Conservation (phyloP, 2,797 vertebrate genomes). For the Threskiornis aethiopicus region DNA sequence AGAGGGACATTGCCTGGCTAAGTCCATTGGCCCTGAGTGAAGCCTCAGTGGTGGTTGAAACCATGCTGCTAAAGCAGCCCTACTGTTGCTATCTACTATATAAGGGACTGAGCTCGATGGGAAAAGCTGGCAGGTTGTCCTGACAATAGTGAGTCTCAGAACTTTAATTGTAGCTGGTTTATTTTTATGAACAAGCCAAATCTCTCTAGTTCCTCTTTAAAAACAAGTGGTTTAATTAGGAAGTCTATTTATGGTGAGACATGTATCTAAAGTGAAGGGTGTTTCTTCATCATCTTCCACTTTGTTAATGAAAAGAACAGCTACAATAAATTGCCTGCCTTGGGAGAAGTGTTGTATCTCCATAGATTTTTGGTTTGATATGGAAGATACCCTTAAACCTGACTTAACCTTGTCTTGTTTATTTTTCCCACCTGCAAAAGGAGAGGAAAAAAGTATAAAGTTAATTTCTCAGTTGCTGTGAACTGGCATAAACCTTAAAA, state of each 20-base stretch:
- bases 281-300: constrained; percentile 14
- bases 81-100: background rate
- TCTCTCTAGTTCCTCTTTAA: background rate
- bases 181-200: background rate
- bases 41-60: background rate
- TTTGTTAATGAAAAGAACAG: background rate
- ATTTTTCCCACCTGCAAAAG: background rate
- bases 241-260: constrained; percentile 8
- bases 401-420: background rate
- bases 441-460: background rate
- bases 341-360: background rate
- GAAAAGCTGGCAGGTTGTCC: background rate
- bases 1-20: background rate
- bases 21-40: background rate
- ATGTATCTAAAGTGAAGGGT: constrained; percentile 5
- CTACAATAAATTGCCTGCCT: background rate
- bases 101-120: background rate
- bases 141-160: background rate
- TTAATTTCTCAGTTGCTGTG: background rate
- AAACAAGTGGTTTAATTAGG: constrained; percentile 11
- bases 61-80: background rate
- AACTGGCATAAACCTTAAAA: background rate
- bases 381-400: background rate
- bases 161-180: background rate
- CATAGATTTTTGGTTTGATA: background rate